Evolutionary conservation across 2,113 vertebrate genomes (phyloP).

Genomic region (Eonycteris spelaea): DNA sequence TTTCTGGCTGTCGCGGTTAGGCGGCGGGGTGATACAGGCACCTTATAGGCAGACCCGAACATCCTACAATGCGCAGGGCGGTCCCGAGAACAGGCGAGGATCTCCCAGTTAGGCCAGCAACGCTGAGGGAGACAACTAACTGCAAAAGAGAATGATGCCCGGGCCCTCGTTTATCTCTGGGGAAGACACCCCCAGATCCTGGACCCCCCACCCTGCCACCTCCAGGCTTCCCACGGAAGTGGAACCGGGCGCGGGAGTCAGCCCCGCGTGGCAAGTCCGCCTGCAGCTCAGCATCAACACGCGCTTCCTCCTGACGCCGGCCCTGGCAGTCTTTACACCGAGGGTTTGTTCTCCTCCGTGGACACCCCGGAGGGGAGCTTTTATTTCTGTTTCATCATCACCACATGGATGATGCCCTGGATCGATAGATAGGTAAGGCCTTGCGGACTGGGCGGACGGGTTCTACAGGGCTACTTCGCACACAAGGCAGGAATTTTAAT

Average conservation of each 20-base stretch:
- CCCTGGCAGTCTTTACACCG: accelerated
- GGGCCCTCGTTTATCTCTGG: accelerated
- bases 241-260: too few species aligned
- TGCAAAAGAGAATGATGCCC: accelerated
- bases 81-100: too few species aligned
- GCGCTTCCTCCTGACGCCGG: not conserved
- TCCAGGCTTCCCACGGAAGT: not conserved
- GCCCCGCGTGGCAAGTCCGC: accelerated
- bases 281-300: too few species aligned
- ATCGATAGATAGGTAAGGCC: not conserved
- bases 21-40: accelerated
- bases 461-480: not conserved
- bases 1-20: not conserved
- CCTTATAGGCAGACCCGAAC: accelerated
- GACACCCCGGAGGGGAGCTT: accelerated
- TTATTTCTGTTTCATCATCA: accelerated
- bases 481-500: not conserved
- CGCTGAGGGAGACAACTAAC: accelerated
- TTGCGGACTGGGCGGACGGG: not conserved
- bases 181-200: accelerated
- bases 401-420: not conserved
- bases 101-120: too few species aligned
- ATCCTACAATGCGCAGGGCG: too few species aligned
- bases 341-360: not conserved
- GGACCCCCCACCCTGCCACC: not conserved